Evolutionary conservation across 2,797 vertebrate genomes (phyloP), one percentile per base, ranked within the genome.

Genomic region (Enteromius paludinosus): DNA sequence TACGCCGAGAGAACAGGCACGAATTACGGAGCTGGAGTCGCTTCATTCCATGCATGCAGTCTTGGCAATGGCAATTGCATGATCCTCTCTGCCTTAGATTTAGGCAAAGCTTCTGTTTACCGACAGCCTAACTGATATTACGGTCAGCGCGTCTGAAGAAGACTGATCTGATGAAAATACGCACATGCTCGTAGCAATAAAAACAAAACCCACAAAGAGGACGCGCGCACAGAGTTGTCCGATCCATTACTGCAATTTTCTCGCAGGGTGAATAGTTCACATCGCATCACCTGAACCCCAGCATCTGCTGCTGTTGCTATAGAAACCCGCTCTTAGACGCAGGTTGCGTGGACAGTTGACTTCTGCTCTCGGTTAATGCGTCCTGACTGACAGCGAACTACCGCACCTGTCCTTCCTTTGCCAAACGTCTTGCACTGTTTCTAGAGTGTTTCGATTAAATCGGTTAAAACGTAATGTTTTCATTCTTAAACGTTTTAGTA

Each of bases 281-380:
- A 84, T 87, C 85, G 69, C 87, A 86, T 92, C 90, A 89, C 89
- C 87, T 64, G 71, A 76, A 87, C 83, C 78, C 85, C 75, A 84
- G 90, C 88, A 89, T 93, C 91, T 93, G 90, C 92, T 88, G 84
- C 88, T 88, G 93, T 92, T 93, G 86, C 90, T 89, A 92, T 91
- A 89, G 92, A 81, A 92, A 93, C 92, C 61, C 11, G 25, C 3
- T 4, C 14, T 23, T 59, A 17, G n/a, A 87, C 20, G 28, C 84
- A 54, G 72, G 54, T 28, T 47, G 35, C n/a, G 62, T 83, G 25
- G 49, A 74, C 83, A 62, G 52, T 41, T 85, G 62, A 28, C 85
- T 89, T 89, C 81, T 86, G 84, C 87, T 88, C 87, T 83, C 25
- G 87, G 84, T 83, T 83, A 75, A 87, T 87, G 76, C 20, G n/a